Percentiles rank a stretch among this genome's conserved stretches.
phyloP scores from a whole-genome alignment of 2,888 invertebrate species.

The Trissolcus brochymenae region DNA sequence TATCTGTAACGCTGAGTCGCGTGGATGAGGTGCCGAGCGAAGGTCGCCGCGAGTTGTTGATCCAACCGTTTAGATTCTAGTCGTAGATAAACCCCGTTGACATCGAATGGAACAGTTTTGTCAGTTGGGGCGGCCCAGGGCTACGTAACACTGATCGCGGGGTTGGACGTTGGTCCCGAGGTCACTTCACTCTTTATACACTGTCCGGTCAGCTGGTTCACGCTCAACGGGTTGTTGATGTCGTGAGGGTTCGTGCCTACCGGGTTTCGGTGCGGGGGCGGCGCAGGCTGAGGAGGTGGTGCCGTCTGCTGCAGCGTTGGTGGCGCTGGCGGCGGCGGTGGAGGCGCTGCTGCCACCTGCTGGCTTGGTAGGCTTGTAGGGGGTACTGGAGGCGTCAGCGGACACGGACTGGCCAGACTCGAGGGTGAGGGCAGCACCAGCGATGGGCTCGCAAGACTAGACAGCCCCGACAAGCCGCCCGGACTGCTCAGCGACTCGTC shows the following conservation, averaged over 20 bases:
- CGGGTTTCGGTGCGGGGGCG: conserved; percentile 81
- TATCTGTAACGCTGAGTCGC: conserved; percentile 53
- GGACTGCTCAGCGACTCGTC: conserved; percentile 78
- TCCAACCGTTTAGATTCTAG: conserved; percentile 67
- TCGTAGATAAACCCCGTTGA: conserved; percentile 74
- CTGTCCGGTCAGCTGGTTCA: conserved; percentile 88
- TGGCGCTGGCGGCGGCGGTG: conserved; percentile 68
- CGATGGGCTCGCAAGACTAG: conserved; percentile 84
- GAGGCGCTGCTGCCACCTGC: conserved; percentile 71
- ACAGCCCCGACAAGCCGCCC: conserved; percentile 82
- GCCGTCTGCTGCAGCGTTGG: conserved; percentile 71
- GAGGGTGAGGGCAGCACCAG: conserved; percentile 88
- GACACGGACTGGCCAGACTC: conserved; percentile 80
- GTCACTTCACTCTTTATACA: conserved; percentile 76
- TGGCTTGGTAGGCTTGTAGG: conserved; percentile 65
- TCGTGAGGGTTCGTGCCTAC: conserved; percentile 95
- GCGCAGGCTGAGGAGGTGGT: conserved; percentile 62
- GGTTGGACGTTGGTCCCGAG: conserved; percentile 72
- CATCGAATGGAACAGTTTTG: conserved; percentile 73
- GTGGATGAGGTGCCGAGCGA: conserved; percentile 49
- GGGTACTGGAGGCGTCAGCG: conserved; percentile 77
- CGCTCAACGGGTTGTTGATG: conserved; percentile 93
- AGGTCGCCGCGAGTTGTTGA: conserved; percentile 49
- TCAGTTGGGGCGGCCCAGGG: conserved; percentile 75
- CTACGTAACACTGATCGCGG: conserved; percentile 77